Evolutionary conservation across 1,140 invertebrate species (phyloP), one percentile per base, ranked within the genome.

Genomic region (Spodoptera frugiperda): DNA sequence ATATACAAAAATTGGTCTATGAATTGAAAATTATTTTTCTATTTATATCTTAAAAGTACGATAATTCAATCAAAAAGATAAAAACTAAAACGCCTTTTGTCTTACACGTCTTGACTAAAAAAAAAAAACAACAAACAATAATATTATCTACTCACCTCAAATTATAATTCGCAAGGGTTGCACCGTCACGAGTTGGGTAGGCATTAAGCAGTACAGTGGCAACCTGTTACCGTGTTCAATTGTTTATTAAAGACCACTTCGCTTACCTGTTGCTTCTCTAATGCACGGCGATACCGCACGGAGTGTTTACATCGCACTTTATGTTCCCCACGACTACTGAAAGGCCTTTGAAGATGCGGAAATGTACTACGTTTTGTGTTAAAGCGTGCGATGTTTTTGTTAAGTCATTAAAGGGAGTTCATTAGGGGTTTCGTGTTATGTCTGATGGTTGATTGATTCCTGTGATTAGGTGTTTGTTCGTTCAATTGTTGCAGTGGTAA

Each of bases 181-280:
- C 61, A 65, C 61, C 39, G 3, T 48, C 46, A 48, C 19, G 6
- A 65, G 61, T n/a, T 17, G 0, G 39, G 44, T 14, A 65, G 44
- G 19, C 61, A 65, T 65, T 65, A 65, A 12, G 14, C 49, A 25
- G 33, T 21, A n/a, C 44, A 44, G 14, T 1, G 39, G 19, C 61
- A 65, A 65, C 61, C 61, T 65, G 61, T 65, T 65, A 65, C 61
- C 15, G 33, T 65, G 44, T 25, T 21, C 61, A 65, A 65, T 65
- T 65, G 61, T 65, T 65, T 65, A 65, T 65, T 65, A 48, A 65
- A 21, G 61, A 4, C 10, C 17, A 17, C 30, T 14, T n/a, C 57
- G 19, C 39, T 15, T 15, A 65, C 61, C 61, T 65, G 61, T 65
- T 65, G 61, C 61, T 1, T 17, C 10, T 15, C 25, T 61, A 61